These are phyloP conservation scores for Leucophora obtusa DNA, from an alignment of 2,888 invertebrate genomes.

Conservation along the genomic window DNA sequence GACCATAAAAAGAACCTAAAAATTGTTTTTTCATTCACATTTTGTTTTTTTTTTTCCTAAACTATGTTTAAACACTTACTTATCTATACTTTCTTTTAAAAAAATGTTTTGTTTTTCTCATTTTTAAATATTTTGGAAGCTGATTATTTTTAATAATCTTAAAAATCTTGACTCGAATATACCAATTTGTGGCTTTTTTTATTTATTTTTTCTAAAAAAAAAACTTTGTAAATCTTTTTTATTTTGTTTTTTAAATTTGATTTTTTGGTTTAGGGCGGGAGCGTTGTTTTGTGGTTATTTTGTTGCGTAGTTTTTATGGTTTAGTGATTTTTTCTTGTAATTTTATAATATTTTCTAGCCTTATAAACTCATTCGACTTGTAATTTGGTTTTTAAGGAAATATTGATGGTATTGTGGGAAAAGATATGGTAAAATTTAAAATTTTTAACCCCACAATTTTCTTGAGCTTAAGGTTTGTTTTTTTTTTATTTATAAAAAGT, in stretches of 20 bases:
- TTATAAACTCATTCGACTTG: slow-evolving; percentile 14
- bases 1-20: slow-evolving; percentile 48
- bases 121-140: slow-evolving; percentile 57
- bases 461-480: too few relatives aligned
- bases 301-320: slow-evolving; percentile 4
- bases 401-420: not conserved
- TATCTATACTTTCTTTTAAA: slow-evolving; percentile 22
- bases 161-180: slow-evolving; percentile 34
- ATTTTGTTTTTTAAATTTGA: slow-evolving; percentile 25
- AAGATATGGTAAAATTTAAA: not conserved
- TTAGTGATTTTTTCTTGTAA: not conserved
- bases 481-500: too few relatives aligned
- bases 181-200: slow-evolving; percentile 25
- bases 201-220: slow-evolving; percentile 10
- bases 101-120: slow-evolving; percentile 1
- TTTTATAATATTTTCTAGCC: slow-evolving; percentile 16
- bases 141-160: slow-evolving; percentile 33
- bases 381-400: not conserved
- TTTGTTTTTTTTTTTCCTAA: slow-evolving; percentile 36
- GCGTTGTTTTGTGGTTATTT: slow-evolving; percentile 42
- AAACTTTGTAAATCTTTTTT: slow-evolving; percentile 3
- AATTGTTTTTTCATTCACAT: slow-evolving; percentile 25
- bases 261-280: slow-evolving; percentile 56
- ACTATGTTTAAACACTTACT: slow-evolving; percentile 57
- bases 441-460: too few relatives aligned